phyloP scores from a whole-genome alignment of 2,797 vertebrate species.

The Ficedula albicollis region DNA sequence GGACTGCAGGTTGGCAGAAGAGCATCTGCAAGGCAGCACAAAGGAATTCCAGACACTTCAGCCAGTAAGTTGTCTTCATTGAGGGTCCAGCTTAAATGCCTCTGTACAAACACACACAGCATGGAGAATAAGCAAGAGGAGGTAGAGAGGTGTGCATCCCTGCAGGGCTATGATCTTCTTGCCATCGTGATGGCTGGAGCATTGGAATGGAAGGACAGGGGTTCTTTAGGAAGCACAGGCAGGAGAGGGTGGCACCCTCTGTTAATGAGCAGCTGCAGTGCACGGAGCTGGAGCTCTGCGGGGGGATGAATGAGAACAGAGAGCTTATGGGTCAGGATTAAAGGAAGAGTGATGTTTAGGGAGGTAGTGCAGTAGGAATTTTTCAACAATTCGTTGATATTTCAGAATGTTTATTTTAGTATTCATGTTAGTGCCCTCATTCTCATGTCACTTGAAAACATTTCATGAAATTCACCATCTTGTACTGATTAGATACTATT shows the following conservation, averaged over 20 bases:
- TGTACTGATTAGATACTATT: not conserved
- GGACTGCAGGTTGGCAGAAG: not conserved
- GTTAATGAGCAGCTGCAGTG: not conserved
- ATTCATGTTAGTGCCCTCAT: not conserved
- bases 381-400: not conserved
- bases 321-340: not conserved
- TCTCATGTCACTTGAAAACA: not conserved
- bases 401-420: not conserved
- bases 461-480: not conserved
- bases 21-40: not conserved
- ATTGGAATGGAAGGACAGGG: not conserved
- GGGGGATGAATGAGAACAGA: not conserved
- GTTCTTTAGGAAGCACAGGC: not conserved
- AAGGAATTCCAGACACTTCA: not conserved
- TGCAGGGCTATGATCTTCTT: not conserved
- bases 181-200: not conserved
- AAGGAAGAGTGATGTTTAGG: not conserved
- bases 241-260: not conserved
- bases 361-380: not conserved
- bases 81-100: not conserved
- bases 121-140: not conserved
- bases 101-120: not conserved
- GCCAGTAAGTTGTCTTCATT: not conserved
- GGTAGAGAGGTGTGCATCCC: not conserved
- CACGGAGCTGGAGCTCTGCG: not conserved